Conservation (phyloP, 2,888 invertebrate genomes). For the Himalopsyche tibetana region DNA sequence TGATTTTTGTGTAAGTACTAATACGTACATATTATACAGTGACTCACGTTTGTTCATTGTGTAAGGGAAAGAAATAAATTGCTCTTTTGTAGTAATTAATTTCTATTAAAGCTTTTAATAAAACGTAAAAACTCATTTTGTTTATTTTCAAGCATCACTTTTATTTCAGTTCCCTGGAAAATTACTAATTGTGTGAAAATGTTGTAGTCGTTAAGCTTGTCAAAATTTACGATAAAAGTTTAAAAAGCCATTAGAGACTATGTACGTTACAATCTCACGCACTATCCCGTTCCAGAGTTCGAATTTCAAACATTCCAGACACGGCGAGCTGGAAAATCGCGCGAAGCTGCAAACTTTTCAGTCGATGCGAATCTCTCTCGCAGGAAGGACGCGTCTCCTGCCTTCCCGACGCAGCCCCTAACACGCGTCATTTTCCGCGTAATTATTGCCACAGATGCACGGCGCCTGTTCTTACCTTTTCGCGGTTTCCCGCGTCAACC, state of each 20-base stretch:
- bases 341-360: slow-evolving; percentile 55
- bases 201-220: too few species aligned
- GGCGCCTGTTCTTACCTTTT: not conserved
- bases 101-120: too few species aligned
- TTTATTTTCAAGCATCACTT: too few species aligned
- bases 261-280: not conserved
- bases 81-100: too few species aligned
- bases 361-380: slow-evolving; percentile 53
- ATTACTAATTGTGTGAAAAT: too few species aligned
- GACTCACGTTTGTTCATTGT: too few species aligned
- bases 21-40: too few species aligned
- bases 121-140: too few species aligned
- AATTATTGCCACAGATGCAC: not conserved
- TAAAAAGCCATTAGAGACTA: not conserved
- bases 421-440: slow-evolving; percentile 7
- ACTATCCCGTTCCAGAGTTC: slow-evolving; percentile 11
- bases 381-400: slow-evolving; percentile 43
- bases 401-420: slow-evolving; percentile 36
- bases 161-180: too few species aligned
- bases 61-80: too few species aligned
- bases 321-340: slow-evolving; percentile 44
- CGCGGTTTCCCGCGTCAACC: not conserved
- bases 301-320: slow-evolving; percentile 45
- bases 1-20: too few species aligned
- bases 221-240: too few species aligned